A percentile compares a stretch with the other conserved stretches of the same genome.
phyloP scores from a whole-genome alignment of 2,113 vertebrate species.

The Caloenas nicobarica region DNA sequence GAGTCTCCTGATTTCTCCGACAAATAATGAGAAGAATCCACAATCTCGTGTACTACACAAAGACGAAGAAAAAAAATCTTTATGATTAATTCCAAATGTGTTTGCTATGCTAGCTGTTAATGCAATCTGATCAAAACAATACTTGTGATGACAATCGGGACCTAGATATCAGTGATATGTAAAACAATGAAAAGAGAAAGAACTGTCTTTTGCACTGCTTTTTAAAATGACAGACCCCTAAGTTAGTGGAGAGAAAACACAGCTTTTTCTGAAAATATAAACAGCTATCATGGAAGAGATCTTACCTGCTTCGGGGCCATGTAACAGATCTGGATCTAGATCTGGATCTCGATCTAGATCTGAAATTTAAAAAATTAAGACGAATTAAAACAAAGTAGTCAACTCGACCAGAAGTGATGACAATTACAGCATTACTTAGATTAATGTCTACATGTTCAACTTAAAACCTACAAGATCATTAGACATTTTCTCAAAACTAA shows the following conservation, averaged over 20 bases:
- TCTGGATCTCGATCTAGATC: conserved; percentile 82
- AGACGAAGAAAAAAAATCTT: no score
- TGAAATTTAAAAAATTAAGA: conserved; percentile 1
- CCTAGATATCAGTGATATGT: no score
- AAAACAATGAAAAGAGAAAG: not conserved
- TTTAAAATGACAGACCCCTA: not conserved
- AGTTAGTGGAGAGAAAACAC: not conserved
- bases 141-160: accelerated
- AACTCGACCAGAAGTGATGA: not conserved
- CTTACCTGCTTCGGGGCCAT: conserved; percentile 83
- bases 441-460: accelerated
- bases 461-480: not conserved
- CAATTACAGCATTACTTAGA: not conserved
- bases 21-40: not conserved
- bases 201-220: not conserved
- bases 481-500: accelerated
- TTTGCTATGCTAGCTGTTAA: not conserved
- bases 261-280: not conserved
- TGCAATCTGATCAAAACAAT: not conserved
- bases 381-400: not conserved
- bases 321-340: conserved; percentile 85
- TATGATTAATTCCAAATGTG: not conserved
- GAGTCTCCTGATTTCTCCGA: not conserved
- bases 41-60: not conserved
- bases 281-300: not conserved